phyloP scores from a whole-genome alignment of 2,113 vertebrate genomes.

The Cheilinus undulatus region DNA sequence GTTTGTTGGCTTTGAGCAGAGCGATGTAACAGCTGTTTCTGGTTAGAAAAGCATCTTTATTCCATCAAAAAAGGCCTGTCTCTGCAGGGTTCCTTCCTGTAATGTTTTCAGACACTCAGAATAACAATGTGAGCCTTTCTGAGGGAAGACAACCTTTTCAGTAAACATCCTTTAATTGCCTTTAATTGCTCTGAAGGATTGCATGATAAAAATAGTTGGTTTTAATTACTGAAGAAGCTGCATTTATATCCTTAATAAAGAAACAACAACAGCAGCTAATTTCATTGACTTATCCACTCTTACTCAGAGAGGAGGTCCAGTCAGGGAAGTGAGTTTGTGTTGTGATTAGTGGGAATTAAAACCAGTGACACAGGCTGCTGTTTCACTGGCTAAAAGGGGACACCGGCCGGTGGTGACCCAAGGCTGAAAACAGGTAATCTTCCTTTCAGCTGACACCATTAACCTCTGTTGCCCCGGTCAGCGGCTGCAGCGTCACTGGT shows the following conservation, averaged over 20 bases:
- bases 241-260: not conserved
- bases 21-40: not conserved
- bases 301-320: not conserved
- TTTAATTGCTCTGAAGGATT: not conserved
- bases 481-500: not conserved
- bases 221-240: not conserved
- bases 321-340: not conserved
- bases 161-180: not conserved
- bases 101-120: not conserved
- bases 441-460: constrained; percentile 24
- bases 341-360: constrained; percentile 26
- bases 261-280: not conserved
- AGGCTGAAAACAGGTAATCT: constrained; percentile 25
- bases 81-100: not conserved
- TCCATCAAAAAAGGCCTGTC: not conserved
- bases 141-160: too few relatives aligned
- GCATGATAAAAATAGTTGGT: not conserved
- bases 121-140: not conserved
- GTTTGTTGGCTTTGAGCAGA: not conserved
- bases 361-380: not conserved
- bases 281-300: not conserved
- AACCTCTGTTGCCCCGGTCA: not conserved
- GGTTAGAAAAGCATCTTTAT: not conserved
- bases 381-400: constrained; percentile 2
- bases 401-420: constrained; percentile 9